Evolutionary conservation across 2,113 vertebrate species (phyloP), one percentile per base, ranked within the genome.

Genomic region (Cyanocitta stelleri): DNA sequence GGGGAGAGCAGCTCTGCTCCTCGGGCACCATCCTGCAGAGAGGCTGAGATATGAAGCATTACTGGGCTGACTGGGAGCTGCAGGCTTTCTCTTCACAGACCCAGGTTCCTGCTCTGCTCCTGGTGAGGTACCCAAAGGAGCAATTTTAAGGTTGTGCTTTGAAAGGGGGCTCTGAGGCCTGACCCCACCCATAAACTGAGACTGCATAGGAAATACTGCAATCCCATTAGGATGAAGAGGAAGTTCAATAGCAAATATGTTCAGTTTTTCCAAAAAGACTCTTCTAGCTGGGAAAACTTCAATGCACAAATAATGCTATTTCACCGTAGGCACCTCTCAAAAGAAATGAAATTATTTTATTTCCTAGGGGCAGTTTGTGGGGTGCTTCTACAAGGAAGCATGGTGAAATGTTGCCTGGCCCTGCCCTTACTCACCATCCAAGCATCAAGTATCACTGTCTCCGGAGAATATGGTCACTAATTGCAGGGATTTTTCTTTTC

Each of bases 61-160:
- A 15, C 30, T 9, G 39, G 15, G 43, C 59, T 81, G 43, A 30
- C 22, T 1, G 3, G 32, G 24, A 74, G 61, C n/a, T 1, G 0
- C 26, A 37, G 54, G 11, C 37, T 32, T 33, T 44, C 43, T 29
- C 35, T 71, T 35, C 51, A 51, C 41, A 73, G 52, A 16, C 0
- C 0, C 62, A 27, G 5, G 26, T 18, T 48, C 55, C 17, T 69
- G 49, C 37, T 89, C 64, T 0, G 0, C 20, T 74, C 62, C 62
- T 35, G 30, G 11, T 54, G 43, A 76, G 41, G 18, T 27, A 52
- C 32, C 13, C 1, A 1, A 46, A 43, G 49, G 46, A 69, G 69
- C 11, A 52, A 33, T 49, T 86, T 61, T 49, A 90, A 77, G 21
- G 18, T 37, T 73, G 18, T 43, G 22, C 35, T 79, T 68, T 61